Evolutionary conservation across 2,113 vertebrate genomes (phyloP), one percentile per base, ranked within the genome.

Genomic region (Drymodes brunneopygia): DNA sequence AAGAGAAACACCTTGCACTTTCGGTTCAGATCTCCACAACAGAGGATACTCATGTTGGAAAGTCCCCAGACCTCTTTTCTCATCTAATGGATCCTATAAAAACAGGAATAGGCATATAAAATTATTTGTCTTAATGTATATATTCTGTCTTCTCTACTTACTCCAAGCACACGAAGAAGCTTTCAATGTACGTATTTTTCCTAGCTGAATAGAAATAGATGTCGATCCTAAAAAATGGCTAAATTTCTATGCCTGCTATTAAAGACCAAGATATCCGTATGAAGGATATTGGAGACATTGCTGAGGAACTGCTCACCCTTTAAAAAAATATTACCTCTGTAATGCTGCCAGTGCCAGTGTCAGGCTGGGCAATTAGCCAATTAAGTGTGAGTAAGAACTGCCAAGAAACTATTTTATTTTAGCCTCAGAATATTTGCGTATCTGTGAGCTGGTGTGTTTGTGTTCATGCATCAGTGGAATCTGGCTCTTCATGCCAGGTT

Each of bases 291-390:
- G 0, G 36, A 93, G 75, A 88, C 27, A 33, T 8, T 50, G 51
- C 4, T 71, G 31, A 93, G 19, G 47, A 83, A 88, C 35, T 40
- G 44, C 42, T 90, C 80, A 86, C 38, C 61, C 75, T 92, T 79
- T 86, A 78, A 94, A 74, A 85, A 82, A 64, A 72, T 61, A 78
- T 57, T 82, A 69, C 50, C 36, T 61, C 79, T 86, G 73, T 82
- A 90, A 75, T 27, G 29, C 79, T 86, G 50, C 54, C 75, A 89
- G 42, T 64, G 83, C 87, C 77, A 82, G 81, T 74, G 62, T 91
- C 90, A 80, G 42, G 79, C 67, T 84, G 72, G 93, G 82, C 86
- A 96, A 96, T 61, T 95, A 93, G 93, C 67, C 92, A 94, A 27
- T 90, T 96, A 95, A 92, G 80, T 64, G 80, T 84, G 90, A 90